phyloP scores from a whole-genome alignment of 2,888 invertebrate genomes.

The Caenorhabditis macrosperma region DNA sequence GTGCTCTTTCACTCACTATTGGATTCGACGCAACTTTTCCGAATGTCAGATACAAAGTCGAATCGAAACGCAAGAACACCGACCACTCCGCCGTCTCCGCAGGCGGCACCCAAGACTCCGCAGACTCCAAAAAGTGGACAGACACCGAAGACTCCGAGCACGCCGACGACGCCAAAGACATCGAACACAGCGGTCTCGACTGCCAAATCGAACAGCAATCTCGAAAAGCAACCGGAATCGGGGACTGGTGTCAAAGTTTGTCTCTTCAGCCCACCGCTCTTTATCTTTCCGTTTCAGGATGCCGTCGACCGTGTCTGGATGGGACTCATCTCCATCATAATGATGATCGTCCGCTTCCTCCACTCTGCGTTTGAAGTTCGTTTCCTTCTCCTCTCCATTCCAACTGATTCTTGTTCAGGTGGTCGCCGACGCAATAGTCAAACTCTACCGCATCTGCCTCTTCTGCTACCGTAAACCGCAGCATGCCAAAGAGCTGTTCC shows the following conservation, averaged over 20 bases:
- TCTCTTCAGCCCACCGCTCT: not conserved
- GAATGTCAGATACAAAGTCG: slow-evolving; percentile 21
- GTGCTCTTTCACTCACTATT: not conserved
- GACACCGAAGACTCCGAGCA: slow-evolving; percentile 1
- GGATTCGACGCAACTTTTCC: slow-evolving; percentile 7
- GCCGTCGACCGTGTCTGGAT: slow-evolving; percentile 23
- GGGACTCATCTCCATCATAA: slow-evolving; percentile 24
- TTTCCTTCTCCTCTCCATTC: slow-evolving; percentile 23
- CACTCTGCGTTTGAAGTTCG: slow-evolving; percentile 30
- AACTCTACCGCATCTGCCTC: slow-evolving; percentile 37
- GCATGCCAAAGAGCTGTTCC: slow-evolving; percentile 35
- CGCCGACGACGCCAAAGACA: too few relatives aligned
- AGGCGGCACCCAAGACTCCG: too few relatives aligned
- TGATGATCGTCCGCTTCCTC: slow-evolving; percentile 27
- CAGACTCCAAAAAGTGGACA: too few relatives aligned
- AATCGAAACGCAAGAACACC: slow-evolving; percentile 35
- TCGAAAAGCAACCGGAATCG: not conserved
- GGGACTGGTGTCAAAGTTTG: not conserved
- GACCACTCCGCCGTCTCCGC: too few relatives aligned
- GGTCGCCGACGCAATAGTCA: slow-evolving; percentile 16
- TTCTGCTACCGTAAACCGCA: slow-evolving; percentile 49
- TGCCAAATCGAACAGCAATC: not conserved
- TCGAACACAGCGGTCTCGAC: not conserved
- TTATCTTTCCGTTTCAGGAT: slow-evolving; percentile 9
- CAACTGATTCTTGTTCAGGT: slow-evolving; percentile 4